These are phyloP conservation scores for Pseudorectes ferrugineus DNA, from an alignment of 2,113 vertebrate species.

Conservation along the genomic window DNA sequence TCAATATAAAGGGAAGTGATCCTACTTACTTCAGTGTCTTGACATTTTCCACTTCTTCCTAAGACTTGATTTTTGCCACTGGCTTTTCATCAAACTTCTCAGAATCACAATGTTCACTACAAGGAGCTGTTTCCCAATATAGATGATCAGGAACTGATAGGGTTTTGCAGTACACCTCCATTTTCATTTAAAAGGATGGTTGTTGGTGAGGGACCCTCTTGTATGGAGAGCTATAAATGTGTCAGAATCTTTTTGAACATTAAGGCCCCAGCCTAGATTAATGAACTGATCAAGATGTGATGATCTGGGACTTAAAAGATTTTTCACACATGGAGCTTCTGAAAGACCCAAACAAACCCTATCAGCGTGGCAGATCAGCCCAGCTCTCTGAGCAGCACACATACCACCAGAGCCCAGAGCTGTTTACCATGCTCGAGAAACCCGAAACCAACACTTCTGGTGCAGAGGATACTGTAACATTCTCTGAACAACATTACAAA, in stretches of 20 bases:
- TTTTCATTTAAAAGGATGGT: not conserved
- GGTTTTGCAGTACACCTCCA: not conserved
- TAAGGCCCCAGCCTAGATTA: not conserved
- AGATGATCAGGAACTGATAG: not conserved
- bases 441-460: constrained; percentile 10
- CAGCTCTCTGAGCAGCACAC: not conserved
- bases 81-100: not conserved
- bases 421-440: constrained; percentile 50
- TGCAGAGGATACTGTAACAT: constrained; percentile 46
- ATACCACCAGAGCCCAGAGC: not conserved
- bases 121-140: not conserved
- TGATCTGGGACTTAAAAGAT: not conserved
- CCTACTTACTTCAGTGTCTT: not conserved
- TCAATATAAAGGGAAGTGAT: not conserved
- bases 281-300: not conserved
- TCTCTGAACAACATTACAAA: not conserved
- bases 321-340: not conserved
- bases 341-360: constrained; percentile 6
- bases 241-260: not conserved
- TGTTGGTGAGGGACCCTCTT: not conserved
- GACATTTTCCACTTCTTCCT: not conserved
- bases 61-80: not conserved
- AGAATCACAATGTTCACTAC: not conserved
- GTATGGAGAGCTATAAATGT: rapidly evolving
- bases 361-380: not conserved